These are phyloP conservation scores for Hydropotes inermis DNA, from an alignment of 2,113 vertebrate species.

Conservation along the genomic window DNA sequence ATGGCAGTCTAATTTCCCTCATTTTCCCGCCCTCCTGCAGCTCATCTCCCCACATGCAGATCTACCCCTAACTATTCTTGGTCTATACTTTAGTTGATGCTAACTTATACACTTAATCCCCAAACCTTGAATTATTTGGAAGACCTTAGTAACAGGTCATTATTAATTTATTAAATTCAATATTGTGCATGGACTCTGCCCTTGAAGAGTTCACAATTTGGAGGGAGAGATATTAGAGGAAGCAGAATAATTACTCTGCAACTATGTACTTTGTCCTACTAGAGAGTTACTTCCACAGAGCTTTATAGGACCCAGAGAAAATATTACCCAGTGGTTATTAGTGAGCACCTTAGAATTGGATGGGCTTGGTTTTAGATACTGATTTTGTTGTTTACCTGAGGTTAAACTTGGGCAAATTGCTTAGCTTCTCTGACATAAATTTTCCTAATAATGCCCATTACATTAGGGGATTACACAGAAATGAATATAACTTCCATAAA, in stretches of 20 bases:
- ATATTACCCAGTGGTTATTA: not conserved
- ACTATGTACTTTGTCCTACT: not conserved
- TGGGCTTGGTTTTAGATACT: not conserved
- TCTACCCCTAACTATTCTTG: not conserved
- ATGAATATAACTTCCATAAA: not conserved
- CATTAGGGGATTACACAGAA: not conserved
- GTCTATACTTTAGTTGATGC: not conserved
- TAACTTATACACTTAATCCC: not conserved
- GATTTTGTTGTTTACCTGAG: not conserved
- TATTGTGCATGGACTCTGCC: not conserved
- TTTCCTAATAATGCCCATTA: not conserved
- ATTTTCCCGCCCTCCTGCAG: not conserved
- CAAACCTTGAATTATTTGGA: not conserved
- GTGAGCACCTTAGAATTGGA: not conserved
- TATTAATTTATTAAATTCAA: not conserved
- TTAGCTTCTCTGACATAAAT: not conserved
- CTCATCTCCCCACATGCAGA: not conserved
- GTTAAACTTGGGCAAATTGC: not conserved
- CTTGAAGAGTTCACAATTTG: not conserved
- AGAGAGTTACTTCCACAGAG: not conserved
- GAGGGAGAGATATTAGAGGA: not conserved
- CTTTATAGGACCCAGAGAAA: not conserved
- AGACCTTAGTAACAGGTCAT: not conserved
- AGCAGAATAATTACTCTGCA: not conserved
- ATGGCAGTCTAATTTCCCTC: not conserved